Evolutionary conservation across 2,797 vertebrate species (phyloP), one percentile per base, ranked within the genome.

Genomic region (Distichodus sexfasciatus): DNA sequence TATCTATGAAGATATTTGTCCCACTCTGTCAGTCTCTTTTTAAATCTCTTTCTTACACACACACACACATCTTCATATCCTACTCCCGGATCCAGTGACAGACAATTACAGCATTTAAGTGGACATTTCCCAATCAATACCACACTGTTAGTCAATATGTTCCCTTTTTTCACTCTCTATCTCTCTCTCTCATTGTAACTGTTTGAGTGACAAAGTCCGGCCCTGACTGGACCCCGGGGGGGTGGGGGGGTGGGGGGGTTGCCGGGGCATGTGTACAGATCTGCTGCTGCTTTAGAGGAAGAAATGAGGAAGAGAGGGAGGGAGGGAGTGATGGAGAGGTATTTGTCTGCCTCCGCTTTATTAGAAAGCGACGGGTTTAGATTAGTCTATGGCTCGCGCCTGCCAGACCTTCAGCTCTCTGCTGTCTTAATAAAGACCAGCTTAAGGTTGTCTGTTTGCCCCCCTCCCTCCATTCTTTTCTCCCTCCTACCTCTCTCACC

Each of bases 361-460:
- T 88, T 88, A 87, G 84, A 86, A 71, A 81, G 78, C 78, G 79
- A 74, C 80, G 38, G 61, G 47, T 76, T 68, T 74, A 61, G 60
- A 76, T 76, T 70, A 79, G 68, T 64, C 44, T 43, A 53, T 21
- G 35, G 54, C 55, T 70, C 66, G 51, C 69, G 80, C 70, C 74
- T 70, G 51, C 76, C 35, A 67, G 74, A 81, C 79, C 83, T 68
- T 53, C 23, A 43, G 54, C 76, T 55, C 33, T 47, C 28, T n/a
- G 15, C 15, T 19, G 41, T 77, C 81, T 86, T 84, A 86, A 87
- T 87, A 88, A 88, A 87, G 81, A 83, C 54, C 83, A 69, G 84
- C 82, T 88, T 85, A 79, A 75, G 15, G 74, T 63, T 69, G 17
- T 50, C 28, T 21, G 23, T 41, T 28, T 21, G 8, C 17, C 12